Percentiles rank a stretch among this genome's conserved stretches.
Conservation (phyloP, 1,140 invertebrate species). For the Pygmarrhopalites habei region DNA sequence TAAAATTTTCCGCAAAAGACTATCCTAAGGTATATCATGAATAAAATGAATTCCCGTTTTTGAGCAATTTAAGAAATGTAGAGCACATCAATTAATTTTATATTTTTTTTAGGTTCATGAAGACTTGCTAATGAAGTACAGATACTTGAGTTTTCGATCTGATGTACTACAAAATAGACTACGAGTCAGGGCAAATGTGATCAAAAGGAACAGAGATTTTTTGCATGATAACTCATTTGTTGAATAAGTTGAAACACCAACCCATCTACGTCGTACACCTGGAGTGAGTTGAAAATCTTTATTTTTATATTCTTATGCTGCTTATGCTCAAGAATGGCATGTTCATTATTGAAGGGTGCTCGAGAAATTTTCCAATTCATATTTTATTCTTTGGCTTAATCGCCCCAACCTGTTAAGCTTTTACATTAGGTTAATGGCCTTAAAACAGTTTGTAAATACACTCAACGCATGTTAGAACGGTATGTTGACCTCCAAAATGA, state of each 20-base stretch:
- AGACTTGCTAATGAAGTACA: constrained; percentile 68
- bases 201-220: constrained; percentile 77
- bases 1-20: too few species aligned
- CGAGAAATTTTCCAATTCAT: constrained; percentile 68
- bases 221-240: constrained; percentile 74
- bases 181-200: constrained; percentile 65
- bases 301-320: too few species aligned
- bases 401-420: constrained; percentile 97
- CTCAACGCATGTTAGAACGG: too few species aligned
- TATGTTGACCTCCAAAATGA: too few species aligned
- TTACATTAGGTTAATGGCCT: constrained; percentile 71
- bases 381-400: constrained; percentile 89
- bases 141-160: constrained; percentile 74
- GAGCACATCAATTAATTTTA: too few species aligned
- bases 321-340: background rate
- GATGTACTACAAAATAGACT: constrained; percentile 76
- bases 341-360: constrained; percentile 61
- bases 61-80: too few species aligned
- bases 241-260: constrained; percentile 93
- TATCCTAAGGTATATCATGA: too few species aligned
- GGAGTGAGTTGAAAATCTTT: too few species aligned
- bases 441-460: too few species aligned
- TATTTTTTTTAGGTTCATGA: constrained; percentile 60
- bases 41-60: too few species aligned
- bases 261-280: constrained; percentile 81